Percentiles rank a stretch among this genome's conserved stretches.
phyloP scores from a whole-genome alignment of 2,797 vertebrate species.

The Premnoplex brunnescens region DNA sequence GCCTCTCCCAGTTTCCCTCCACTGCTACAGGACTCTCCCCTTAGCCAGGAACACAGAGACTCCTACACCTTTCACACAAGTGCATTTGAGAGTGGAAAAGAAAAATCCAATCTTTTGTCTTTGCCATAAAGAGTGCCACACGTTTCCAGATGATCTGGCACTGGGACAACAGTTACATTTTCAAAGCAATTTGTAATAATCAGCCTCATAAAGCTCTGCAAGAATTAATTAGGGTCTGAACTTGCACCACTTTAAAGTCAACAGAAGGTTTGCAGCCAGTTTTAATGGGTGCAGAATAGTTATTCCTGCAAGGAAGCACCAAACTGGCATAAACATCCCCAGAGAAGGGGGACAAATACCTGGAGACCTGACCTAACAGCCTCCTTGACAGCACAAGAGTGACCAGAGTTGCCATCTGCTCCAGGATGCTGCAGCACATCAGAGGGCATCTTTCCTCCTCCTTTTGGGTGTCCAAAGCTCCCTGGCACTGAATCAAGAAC shows the following conservation, averaged over 20 bases:
- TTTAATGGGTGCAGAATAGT: neutral
- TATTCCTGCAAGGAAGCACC: neutral
- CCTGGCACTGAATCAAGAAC: neutral
- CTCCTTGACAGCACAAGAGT: neutral
- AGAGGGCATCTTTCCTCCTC: neutral
- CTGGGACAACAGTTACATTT: neutral
- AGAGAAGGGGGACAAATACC: neutral
- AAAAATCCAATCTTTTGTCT: neutral
- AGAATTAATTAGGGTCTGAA: neutral
- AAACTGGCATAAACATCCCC: neutral
- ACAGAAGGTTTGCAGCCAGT: neutral
- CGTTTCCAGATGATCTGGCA: neutral
- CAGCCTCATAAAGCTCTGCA: neutral
- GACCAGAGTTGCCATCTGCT: neutral
- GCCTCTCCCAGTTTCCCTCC: neutral
- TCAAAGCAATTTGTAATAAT: slow-evolving; percentile 6
- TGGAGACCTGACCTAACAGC: neutral
- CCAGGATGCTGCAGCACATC: neutral
- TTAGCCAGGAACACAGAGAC: rapidly evolving
- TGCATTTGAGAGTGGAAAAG: neutral
- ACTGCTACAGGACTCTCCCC: rapidly evolving
- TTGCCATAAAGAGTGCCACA: neutral
- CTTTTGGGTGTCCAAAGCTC: neutral
- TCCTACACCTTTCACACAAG: neutral
- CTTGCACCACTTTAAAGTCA: neutral